Base-by-base conservation (phyloP, 2,797 vertebrate genomes). In the Cossypha dichroa region DNA sequence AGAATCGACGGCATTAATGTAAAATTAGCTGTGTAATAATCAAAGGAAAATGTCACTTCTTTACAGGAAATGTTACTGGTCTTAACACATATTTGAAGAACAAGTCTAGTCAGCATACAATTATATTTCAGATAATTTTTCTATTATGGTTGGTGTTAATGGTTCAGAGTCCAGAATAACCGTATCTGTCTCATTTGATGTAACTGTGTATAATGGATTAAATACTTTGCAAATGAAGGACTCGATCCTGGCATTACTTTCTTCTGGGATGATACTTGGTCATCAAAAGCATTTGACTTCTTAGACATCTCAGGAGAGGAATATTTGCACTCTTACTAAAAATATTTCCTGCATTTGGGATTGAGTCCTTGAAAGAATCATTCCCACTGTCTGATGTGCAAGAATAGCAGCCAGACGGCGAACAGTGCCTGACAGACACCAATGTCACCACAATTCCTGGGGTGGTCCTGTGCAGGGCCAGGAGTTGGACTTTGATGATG, bases 321-420 rank as follows among this genome's bases (percentile, higher is more conserved):
- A 45, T 78, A 43, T 45, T 67, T 36, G 7, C 9, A 4, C 25
- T 87, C 22, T 26, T 46, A 23, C 43, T 63, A 6, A 46, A 60
- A 38, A 29, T 8, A 5, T 40, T 48, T 41, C 13, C 36, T 40
- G 62, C 4, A 4, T 51, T 54, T 2, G 11, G 26, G 34, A 10
- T n/a, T 5, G 51, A 52, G 45, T 85, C 41, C 54, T 68, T 13
- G 23, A 34, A 36, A 66, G 62, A 46, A n/a, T 56, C 0, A 0
- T 83, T 72, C 25, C 34, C 0, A 0, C 67, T 73, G 26, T 13
- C 46, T n/a, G 31, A 22, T n/a, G 29, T 34, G 38, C 0, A 4
- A 55, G 49, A 67, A 13, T 6, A 74, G 64, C 36, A 85, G 45
- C 26, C 73, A 43, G 41, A 68, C 3, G 26, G 23, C 52, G 36